Percentiles rank a stretch among this genome's conserved stretches.
Conservation (phyloP, 2,888 invertebrate species). For the Leptothorax acervorum region DNA sequence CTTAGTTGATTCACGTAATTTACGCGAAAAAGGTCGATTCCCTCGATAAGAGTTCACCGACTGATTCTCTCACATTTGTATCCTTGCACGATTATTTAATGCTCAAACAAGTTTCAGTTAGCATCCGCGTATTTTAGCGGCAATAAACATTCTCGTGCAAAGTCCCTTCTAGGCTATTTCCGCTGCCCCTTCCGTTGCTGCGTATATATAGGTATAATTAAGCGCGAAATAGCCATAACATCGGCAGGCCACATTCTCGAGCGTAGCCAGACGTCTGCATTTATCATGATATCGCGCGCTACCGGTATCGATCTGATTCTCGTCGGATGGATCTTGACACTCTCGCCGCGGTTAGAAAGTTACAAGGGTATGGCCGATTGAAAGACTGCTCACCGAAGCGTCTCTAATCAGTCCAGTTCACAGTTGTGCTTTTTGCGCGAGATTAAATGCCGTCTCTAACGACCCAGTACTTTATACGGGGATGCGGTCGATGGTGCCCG, state of each 20-base stretch:
- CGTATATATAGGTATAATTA: conserved; percentile 14
- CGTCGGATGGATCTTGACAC: conserved; percentile 14
- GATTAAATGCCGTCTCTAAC: conserved; percentile 66
- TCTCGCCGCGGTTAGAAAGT: conserved; percentile 35
- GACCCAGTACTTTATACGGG: conserved; percentile 69
- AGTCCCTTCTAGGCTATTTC: neutral
- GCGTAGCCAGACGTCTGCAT: conserved; percentile 6
- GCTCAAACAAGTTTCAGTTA: conserved; percentile 24
- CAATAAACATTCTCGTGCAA: neutral
- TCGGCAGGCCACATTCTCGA: conserved; percentile 6
- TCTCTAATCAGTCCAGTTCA: conserved; percentile 66
- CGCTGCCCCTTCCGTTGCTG: neutral
- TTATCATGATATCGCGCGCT: conserved; percentile 20
- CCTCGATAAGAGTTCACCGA: conserved; percentile 74
- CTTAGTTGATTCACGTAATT: neutral
- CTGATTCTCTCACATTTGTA: conserved; percentile 51
- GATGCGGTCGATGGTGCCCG: conserved; percentile 59
- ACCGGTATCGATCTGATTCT: conserved; percentile 35
- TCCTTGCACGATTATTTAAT: conserved; percentile 28
- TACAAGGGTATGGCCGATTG: conserved; percentile 38
- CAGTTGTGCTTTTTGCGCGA: conserved; percentile 63
- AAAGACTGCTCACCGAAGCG: conserved; percentile 42
- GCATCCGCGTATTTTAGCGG: conserved; percentile 50
- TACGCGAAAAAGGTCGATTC: conserved; percentile 66
- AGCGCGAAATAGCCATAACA: conserved; percentile 6